Evolutionary conservation across 2,888 invertebrate genomes (phyloP).

Genomic region (Laspeyria flexula): DNA sequence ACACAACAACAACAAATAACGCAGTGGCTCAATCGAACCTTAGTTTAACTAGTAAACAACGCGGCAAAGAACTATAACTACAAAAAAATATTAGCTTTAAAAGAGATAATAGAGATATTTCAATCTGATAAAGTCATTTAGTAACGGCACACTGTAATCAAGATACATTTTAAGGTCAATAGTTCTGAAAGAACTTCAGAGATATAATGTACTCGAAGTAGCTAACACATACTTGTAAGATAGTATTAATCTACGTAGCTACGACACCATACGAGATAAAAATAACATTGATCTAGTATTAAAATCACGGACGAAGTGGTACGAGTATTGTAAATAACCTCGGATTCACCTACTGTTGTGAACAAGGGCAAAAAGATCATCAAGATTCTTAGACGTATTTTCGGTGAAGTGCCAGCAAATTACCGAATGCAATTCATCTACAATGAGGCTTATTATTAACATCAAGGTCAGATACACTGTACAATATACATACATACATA

Average conservation of each 20-base stretch:
- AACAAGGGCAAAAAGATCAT: too few relatives aligned
- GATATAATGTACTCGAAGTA: constrained; percentile 19
- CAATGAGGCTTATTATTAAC: too few relatives aligned
- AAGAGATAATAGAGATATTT: constrained; percentile 15
- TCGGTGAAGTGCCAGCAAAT: too few relatives aligned
- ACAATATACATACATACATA: too few relatives aligned
- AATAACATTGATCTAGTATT: constrained; percentile 9
- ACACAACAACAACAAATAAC: background rate
- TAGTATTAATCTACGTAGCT: constrained; percentile 23
- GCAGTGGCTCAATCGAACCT: background rate
- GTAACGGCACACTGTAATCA: constrained; percentile 45
- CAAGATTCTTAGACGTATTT: too few relatives aligned
- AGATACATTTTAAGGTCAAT: constrained; percentile 47
- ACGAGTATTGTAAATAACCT: too few relatives aligned
- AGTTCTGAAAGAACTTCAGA: constrained; percentile 38
- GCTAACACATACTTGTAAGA: constrained; percentile 29
- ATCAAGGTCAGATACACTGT: too few relatives aligned
- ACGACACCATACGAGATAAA: constrained; percentile 5
- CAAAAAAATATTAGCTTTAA: constrained; percentile 1
- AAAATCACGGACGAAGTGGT: too few relatives aligned
- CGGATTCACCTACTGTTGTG: too few relatives aligned
- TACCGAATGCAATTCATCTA: too few relatives aligned
- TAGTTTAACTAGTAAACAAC: background rate
- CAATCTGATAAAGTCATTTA: constrained; percentile 27
- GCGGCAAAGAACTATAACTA: background rate